Percentiles rank a stretch among this genome's conserved stretches.
These are phyloP conservation scores for mouse (Mus musculus) DNA, from an alignment of 2,113 vertebrate genomes.

Conservation along the genomic window DNA sequence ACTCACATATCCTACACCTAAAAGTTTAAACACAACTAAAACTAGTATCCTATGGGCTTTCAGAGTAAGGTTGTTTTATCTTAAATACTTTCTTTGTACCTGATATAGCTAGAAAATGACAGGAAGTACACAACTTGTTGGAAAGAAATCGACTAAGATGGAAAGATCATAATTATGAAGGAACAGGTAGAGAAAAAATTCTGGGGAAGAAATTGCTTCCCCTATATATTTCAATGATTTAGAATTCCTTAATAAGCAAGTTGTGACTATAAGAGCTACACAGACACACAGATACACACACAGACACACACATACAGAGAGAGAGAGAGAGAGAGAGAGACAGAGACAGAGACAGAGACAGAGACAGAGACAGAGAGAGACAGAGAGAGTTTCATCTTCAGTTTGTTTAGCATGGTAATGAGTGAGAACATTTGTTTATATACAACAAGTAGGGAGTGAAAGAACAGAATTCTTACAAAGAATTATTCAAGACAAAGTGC, in stretches of 20 bases:
- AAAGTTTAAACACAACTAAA: slow-evolving; percentile 5
- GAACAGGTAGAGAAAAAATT: neutral
- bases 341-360: neutral
- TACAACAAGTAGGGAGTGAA: neutral
- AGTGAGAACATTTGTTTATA: neutral
- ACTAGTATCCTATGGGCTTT: neutral
- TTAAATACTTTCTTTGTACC: neutral
- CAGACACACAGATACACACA: neutral
- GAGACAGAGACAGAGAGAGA: neutral
- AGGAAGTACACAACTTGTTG: neutral
- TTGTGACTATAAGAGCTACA: neutral
- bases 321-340: neutral
- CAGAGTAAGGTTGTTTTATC: neutral
- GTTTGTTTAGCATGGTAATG: neutral
- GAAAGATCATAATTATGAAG: neutral
- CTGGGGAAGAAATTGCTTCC: neutral
- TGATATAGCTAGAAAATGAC: neutral
- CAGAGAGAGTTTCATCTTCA: neutral
- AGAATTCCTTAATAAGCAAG: neutral
- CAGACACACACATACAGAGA: neutral
- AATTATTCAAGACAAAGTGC: neutral
- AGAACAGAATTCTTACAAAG: neutral
- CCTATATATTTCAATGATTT: neutral
- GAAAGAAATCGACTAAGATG: neutral
- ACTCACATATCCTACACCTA: neutral